These are phyloP conservation scores for Alligator sinensis DNA, from an alignment of 2,113 vertebrate genomes.

Conservation along the genomic window DNA sequence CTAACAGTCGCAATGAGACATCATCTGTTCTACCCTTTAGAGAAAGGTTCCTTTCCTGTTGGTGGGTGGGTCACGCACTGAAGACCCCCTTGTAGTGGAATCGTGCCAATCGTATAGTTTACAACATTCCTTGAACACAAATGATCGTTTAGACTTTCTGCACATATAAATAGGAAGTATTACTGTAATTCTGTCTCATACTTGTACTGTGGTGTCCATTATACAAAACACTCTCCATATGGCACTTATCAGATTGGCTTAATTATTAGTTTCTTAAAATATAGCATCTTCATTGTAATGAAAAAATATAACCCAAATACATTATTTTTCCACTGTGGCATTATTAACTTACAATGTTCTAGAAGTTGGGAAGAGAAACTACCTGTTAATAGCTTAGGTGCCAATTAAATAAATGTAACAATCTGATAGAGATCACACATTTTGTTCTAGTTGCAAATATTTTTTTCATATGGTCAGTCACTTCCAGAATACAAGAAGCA, in stretches of 20 bases:
- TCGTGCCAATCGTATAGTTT: constrained; percentile 25
- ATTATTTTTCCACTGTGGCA: constrained; percentile 40
- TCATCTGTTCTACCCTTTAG: background rate
- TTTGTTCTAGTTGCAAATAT: constrained; percentile 11
- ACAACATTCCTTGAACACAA: constrained; percentile 27
- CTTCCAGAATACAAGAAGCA: constrained; percentile 18
- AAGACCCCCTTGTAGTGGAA: constrained; percentile 15
- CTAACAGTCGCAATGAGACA: background rate
- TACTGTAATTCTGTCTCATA: constrained; percentile 49
- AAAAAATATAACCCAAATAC: background rate
- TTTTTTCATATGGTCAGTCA: background rate
- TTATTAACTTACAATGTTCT: constrained; percentile 41
- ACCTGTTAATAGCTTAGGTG: constrained; percentile 45
- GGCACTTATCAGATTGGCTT: constrained; percentile 75
- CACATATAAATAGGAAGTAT: constrained; percentile 57
- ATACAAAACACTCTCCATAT: constrained; percentile 70
- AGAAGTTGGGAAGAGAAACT: constrained; percentile 45
- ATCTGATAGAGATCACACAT: constrained; percentile 12
- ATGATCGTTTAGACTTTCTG: background rate
- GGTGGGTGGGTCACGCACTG: background rate
- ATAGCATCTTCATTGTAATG: constrained; percentile 63
- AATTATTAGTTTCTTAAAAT: constrained; percentile 76
- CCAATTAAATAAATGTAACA: constrained; percentile 30
- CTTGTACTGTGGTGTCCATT: constrained; percentile 44
- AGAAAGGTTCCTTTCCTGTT: background rate